Percentiles rank a stretch among this genome's conserved stretches.
Evolutionary conservation across 2,113 vertebrate genomes (phyloP).

Genomic region (Pantherophis guttatus): DNA sequence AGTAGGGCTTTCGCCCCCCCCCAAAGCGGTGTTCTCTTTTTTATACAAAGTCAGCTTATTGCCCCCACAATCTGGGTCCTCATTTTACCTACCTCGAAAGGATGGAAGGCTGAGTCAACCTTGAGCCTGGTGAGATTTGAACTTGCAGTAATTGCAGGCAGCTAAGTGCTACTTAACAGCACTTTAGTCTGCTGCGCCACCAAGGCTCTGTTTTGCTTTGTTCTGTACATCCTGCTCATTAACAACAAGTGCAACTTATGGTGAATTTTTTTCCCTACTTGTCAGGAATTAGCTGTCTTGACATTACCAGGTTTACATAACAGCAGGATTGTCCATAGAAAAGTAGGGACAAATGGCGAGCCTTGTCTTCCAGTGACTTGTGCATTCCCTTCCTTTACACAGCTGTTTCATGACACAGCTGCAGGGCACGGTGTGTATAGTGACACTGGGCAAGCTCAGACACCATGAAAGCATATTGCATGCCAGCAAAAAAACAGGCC

Average conservation of each 20-base stretch:
- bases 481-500: neutral
- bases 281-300: neutral
- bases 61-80: too few species aligned
- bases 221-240: neutral
- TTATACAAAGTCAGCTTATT: too few species aligned
- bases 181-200: too few species aligned
- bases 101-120: too few species aligned
- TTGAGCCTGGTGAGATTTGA: too few species aligned
- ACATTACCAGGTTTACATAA: neutral
- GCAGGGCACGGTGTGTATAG: neutral
- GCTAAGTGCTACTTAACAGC: too few species aligned
- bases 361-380: neutral
- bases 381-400: neutral
- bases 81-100: too few species aligned
- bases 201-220: neutral
- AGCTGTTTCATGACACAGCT: neutral
- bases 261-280: neutral
- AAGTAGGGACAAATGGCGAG: neutral
- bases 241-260: neutral
- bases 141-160: too few species aligned
- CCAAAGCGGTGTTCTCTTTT: too few species aligned
- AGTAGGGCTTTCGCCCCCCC: too few species aligned
- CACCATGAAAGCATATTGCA: neutral
- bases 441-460: neutral
- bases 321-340: neutral